Percentiles rank a stretch among this genome's conserved stretches.
These are phyloP conservation scores for Cryptus armator DNA, from an alignment of 2,888 invertebrate species.

Conservation along the genomic window DNA sequence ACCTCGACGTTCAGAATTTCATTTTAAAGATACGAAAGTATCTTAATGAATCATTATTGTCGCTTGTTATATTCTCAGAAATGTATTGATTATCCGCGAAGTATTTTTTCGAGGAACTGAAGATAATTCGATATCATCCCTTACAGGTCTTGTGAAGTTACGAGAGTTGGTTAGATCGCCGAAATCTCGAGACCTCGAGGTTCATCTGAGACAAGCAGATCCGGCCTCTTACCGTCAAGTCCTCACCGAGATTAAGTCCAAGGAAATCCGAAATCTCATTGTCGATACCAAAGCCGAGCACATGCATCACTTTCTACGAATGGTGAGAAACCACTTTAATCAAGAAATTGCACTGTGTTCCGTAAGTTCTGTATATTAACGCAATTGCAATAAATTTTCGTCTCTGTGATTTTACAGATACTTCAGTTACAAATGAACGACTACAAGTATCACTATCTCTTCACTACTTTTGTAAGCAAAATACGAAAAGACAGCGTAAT, in stretches of 20 bases:
- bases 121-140: background rate
- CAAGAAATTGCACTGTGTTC: background rate
- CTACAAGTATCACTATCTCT: constrained; percentile 93
- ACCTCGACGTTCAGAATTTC: constrained; percentile 87
- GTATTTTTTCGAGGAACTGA: background rate
- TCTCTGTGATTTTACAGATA: constrained; percentile 87
- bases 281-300: constrained; percentile 91
- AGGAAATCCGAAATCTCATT: constrained; percentile 92
- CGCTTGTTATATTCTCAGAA: no score
- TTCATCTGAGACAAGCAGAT: constrained; percentile 90
- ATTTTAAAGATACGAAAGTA: no score
- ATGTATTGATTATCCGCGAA: no score
- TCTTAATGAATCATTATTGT: no score
- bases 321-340: constrained; percentile 86
- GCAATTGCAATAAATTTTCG: background rate
- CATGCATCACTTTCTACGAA: constrained; percentile 91
- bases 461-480: constrained; percentile 89
- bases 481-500: background rate
- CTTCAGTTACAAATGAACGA: constrained; percentile 94
- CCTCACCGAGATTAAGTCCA: constrained; percentile 90
- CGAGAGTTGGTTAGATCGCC: constrained; percentile 90
- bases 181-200: constrained; percentile 88
- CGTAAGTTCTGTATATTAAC: background rate
- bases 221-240: constrained; percentile 89
- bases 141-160: constrained; percentile 89